phyloP scores from a whole-genome alignment of 2,113 vertebrate genomes.

The Saccopteryx leptura region DNA sequence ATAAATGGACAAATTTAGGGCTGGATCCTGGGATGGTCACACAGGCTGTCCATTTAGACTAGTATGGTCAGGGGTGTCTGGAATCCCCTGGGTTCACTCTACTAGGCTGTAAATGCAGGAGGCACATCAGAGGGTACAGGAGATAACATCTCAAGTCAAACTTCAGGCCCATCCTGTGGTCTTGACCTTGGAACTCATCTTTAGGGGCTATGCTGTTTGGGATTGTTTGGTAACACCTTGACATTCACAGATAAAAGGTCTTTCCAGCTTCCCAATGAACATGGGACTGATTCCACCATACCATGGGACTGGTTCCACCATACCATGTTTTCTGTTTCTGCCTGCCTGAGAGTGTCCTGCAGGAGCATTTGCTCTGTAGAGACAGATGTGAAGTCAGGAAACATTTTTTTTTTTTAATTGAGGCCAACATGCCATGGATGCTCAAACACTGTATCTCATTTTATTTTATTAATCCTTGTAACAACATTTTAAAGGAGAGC shows the following conservation, averaged over 20 bases:
- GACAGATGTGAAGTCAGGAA: not conserved
- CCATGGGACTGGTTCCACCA: not conserved
- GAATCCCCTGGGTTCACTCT: not conserved
- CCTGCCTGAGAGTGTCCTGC: not conserved
- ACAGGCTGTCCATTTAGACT: not conserved
- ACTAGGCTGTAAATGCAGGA: slow-evolving; percentile 21
- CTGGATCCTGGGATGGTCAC: not conserved
- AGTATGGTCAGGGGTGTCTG: not conserved
- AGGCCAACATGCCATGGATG: not conserved
- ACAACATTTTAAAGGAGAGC: not conserved
- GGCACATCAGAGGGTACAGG: not conserved
- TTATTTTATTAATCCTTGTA: slow-evolving; percentile 48
- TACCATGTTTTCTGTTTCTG: not conserved
- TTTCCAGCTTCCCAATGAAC: not conserved
- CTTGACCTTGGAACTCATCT: slow-evolving; percentile 49
- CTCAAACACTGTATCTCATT: slow-evolving; percentile 33
- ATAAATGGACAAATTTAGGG: not conserved
- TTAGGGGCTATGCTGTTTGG: not conserved
- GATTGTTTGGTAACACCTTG: slow-evolving; percentile 11
- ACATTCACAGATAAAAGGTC: slow-evolving; percentile 5
- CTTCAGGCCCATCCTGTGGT: slow-evolving; percentile 3
- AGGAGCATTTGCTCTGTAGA: slow-evolving; percentile 31
- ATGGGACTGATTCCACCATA: not conserved
- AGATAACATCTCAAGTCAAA: not conserved
- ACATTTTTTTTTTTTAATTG: not conserved